phyloP scores from a whole-genome alignment of 1,140 invertebrate species.

The Cardiocondyla obscurior region DNA sequence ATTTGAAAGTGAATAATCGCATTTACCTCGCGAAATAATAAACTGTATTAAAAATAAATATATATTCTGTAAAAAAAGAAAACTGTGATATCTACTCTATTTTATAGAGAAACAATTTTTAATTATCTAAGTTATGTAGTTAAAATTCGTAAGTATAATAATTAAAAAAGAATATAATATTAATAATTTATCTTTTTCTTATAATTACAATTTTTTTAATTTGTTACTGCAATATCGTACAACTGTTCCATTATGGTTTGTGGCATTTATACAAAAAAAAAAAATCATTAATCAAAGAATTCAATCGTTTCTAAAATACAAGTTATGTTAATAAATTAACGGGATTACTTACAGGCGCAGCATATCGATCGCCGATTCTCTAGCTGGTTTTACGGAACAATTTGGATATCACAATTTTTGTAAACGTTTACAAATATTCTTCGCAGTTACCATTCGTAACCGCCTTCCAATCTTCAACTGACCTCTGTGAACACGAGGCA shows the following conservation, averaged over 20 bases:
- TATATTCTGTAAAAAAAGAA: neutral
- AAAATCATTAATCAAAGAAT: no score
- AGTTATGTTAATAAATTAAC: constrained; percentile 13
- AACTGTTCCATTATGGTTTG: no score
- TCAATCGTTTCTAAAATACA: no score
- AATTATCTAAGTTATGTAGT: neutral
- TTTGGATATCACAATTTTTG: neutral
- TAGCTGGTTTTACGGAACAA: neutral
- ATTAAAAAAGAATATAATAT: no score
- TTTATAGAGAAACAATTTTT: neutral
- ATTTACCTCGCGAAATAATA: neutral
- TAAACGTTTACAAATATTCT: constrained; percentile 36
- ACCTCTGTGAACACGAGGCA: constrained; percentile 8
- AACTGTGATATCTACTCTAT: neutral
- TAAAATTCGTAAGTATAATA: neutral
- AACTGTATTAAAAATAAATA: constrained; percentile 4
- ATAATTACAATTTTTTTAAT: no score
- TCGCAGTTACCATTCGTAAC: neutral
- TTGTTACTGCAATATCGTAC: neutral
- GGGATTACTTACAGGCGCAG: constrained; percentile 61
- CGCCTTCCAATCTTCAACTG: constrained; percentile 30
- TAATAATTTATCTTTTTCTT: no score
- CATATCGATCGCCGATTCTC: constrained; percentile 29
- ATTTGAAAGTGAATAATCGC: neutral
- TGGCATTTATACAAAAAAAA: no score